Evolutionary conservation across 1,140 invertebrate genomes (phyloP).

Genomic region (Diorhabda carinulata): DNA sequence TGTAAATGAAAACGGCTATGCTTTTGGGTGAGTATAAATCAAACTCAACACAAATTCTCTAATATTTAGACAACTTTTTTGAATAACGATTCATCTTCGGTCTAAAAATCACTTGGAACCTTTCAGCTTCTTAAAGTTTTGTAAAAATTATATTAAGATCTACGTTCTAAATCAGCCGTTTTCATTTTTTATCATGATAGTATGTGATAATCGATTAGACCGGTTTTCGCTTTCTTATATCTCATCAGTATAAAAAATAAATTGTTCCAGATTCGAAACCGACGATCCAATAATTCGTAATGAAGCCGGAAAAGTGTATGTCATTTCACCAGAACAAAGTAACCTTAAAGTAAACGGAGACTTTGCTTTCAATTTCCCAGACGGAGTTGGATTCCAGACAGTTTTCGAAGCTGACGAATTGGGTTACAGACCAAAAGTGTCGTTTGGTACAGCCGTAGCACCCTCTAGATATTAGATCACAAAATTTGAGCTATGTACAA

Average conservation of each 20-base stretch:
- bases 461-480: no score
- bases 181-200: no score
- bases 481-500: no score
- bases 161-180: no score
- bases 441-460: neutral
- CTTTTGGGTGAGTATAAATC: neutral
- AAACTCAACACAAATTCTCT: no score
- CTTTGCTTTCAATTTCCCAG: neutral
- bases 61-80: no score
- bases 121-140: no score
- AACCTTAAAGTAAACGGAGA: neutral
- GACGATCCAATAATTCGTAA: neutral
- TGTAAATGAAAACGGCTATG: neutral
- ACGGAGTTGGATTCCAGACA: neutral
- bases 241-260: neutral
- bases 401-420: neutral
- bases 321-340: neutral
- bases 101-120: no score
- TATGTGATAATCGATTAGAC: no score
- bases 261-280: neutral
- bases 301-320: neutral
- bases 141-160: no score
- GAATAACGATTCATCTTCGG: no score
- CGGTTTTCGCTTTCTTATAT: no score
- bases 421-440: conserved; percentile 1